phyloP scores from a whole-genome alignment of 1,140 invertebrate species.

The Diorhabda sublineata region DNA sequence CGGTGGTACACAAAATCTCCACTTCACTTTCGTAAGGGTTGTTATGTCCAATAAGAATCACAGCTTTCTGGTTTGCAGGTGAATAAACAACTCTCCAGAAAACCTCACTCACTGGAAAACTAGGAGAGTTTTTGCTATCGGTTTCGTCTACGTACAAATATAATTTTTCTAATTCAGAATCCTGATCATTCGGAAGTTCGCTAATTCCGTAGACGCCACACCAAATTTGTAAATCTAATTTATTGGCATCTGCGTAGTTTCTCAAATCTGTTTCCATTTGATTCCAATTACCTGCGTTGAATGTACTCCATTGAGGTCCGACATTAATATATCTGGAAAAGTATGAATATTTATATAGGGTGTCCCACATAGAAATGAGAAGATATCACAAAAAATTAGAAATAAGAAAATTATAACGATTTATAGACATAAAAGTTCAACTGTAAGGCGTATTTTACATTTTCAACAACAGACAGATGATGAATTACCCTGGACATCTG shows the following conservation, averaged over 20 bases:
- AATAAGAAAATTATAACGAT: too few species aligned
- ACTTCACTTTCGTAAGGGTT: constrained; percentile 55
- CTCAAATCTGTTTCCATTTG: constrained; percentile 48
- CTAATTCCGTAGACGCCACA: constrained; percentile 55
- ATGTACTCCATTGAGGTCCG: constrained; percentile 55
- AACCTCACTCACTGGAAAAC: constrained; percentile 54
- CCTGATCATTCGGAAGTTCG: constrained; percentile 48
- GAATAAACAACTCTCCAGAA: constrained; percentile 62
- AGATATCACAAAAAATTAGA: too few species aligned
- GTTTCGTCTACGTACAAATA: constrained; percentile 46
- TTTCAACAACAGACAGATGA: too few species aligned
- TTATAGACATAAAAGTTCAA: too few species aligned
- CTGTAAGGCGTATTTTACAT: too few species aligned
- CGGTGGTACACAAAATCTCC: constrained; percentile 53
- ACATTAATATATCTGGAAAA: constrained; percentile 50
- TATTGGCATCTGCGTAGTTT: constrained; percentile 39
- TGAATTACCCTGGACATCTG: too few species aligned
- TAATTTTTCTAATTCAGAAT: constrained; percentile 29
- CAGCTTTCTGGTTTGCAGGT: constrained; percentile 48
- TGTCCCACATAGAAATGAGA: too few species aligned
- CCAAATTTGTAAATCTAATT: constrained; percentile 49
- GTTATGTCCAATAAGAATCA: constrained; percentile 60
- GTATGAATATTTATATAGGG: too few species aligned
- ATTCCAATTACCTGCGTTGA: constrained; percentile 57
- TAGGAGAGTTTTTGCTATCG: constrained; percentile 46